These are phyloP conservation scores for Rattus rattus DNA, from an alignment of 2,113 vertebrate species.

Conservation along the genomic window DNA sequence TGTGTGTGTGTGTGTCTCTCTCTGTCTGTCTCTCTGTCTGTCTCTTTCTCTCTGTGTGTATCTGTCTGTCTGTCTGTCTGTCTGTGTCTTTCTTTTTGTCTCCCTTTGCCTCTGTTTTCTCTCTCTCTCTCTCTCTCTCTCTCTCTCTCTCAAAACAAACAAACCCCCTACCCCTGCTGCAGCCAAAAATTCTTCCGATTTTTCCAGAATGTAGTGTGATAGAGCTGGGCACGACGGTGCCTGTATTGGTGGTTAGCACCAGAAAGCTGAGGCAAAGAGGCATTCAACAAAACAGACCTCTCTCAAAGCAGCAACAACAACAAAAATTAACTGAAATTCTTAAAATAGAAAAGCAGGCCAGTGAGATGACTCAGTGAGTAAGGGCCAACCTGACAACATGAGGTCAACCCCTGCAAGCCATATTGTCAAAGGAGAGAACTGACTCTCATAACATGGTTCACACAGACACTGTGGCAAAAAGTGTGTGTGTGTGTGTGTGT, in stretches of 20 bases:
- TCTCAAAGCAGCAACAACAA: neutral
- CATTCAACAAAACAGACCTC: neutral
- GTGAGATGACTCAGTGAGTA: neutral
- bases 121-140: too few relatives aligned
- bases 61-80: too few relatives aligned
- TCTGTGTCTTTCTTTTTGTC: too few relatives aligned
- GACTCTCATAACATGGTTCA: neutral
- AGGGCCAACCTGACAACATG: neutral
- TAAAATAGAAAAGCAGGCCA: neutral
- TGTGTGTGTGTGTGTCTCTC: too few relatives aligned
- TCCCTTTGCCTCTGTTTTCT: too few relatives aligned
- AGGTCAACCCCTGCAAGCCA: neutral
- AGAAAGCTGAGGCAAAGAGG: neutral
- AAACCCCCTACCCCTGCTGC: neutral
- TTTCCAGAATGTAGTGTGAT: neutral
- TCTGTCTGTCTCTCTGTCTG: too few relatives aligned
- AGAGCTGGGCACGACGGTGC: neutral
- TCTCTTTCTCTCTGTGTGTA: too few relatives aligned
- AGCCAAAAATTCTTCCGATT: neutral
- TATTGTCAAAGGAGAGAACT: neutral
- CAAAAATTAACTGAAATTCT: neutral
- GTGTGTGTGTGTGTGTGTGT: neutral
- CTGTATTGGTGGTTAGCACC: neutral
- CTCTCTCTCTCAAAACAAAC: neutral
- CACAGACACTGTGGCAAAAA: neutral